Percentiles rank a stretch among this genome's conserved stretches.
phyloP scores from a whole-genome alignment of 1,140 invertebrate genomes.

The Ephestia elutella region DNA sequence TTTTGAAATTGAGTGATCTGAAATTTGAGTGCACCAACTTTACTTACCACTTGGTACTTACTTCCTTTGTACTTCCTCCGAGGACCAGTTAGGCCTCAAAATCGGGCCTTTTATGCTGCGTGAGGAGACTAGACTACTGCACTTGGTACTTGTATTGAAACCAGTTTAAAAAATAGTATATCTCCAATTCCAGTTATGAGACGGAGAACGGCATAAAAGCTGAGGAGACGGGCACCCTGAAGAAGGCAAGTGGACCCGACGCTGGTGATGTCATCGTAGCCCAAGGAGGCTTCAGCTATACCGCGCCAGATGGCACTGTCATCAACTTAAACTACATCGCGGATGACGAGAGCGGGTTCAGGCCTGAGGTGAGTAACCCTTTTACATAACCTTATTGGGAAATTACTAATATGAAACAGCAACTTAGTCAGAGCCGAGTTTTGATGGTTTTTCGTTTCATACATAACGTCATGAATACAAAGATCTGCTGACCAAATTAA shows the following conservation, averaged over 20 bases:
- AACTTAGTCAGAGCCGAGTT: no score
- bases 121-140: no score
- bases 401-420: not conserved
- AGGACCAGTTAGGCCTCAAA: no score
- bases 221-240: slow-evolving; percentile 78
- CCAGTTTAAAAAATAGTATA: not conserved
- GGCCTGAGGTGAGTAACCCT: slow-evolving; percentile 70
- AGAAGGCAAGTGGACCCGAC: slow-evolving; percentile 77
- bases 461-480: no score
- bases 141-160: not conserved
- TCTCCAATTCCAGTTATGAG: slow-evolving; percentile 77
- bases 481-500: no score
- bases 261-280: slow-evolving; percentile 78
- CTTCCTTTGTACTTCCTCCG: no score
- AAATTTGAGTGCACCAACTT: no score
- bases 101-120: no score
- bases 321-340: slow-evolving; percentile 86
- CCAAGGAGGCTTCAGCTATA: slow-evolving; percentile 85
- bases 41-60: no score
- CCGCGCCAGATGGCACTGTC: slow-evolving; percentile 85
- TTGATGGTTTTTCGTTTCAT: no score
- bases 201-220: slow-evolving; percentile 84
- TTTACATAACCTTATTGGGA: not conserved
- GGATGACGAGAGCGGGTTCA: slow-evolving; percentile 85
- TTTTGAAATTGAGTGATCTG: no score